Conservation (phyloP, 2,888 invertebrate genomes). For the Ophion slaviceki region DNA sequence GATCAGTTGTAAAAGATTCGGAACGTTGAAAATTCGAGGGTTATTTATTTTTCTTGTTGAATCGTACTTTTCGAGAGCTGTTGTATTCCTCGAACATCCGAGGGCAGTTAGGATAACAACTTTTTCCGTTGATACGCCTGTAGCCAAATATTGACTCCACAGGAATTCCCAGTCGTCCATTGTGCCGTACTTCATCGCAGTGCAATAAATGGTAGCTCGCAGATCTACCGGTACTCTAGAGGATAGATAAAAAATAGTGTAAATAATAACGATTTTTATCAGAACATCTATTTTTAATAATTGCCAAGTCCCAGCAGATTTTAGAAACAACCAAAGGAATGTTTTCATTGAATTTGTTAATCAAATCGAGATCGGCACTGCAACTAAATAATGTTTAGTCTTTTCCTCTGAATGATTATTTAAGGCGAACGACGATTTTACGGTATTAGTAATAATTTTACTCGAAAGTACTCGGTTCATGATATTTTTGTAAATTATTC, state of each 20-base stretch:
- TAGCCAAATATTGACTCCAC: slow-evolving; percentile 86
- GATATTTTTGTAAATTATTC: too few relatives aligned
- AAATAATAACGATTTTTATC: background rate
- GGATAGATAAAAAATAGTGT: background rate
- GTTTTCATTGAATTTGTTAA: too few relatives aligned
- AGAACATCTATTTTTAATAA: too few relatives aligned
- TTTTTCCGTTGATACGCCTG: slow-evolving; percentile 89
- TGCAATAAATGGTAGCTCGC: slow-evolving; percentile 90
- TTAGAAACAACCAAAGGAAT: too few relatives aligned
- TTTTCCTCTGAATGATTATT: too few relatives aligned
- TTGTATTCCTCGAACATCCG: slow-evolving; percentile 87
- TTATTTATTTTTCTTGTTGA: background rate
- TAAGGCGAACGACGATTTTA: too few relatives aligned
- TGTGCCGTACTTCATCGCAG: slow-evolving; percentile 88
- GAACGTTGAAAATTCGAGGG: background rate
- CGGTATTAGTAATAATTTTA: too few relatives aligned
- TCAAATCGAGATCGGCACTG: too few relatives aligned
- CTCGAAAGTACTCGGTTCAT: too few relatives aligned
- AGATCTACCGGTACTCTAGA: slow-evolving; percentile 89
- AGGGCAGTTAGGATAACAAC: slow-evolving; percentile 87
- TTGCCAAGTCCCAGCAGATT: too few relatives aligned
- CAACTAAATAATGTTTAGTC: too few relatives aligned
- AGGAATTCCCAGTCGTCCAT: slow-evolving; percentile 91
- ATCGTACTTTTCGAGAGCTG: slow-evolving; percentile 84
- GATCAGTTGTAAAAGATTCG: background rate